A percentile compares a stretch with the other conserved stretches of the same genome.
phyloP scores from a whole-genome alignment of 2,797 vertebrate species.

The Synanceia verrucosa region DNA sequence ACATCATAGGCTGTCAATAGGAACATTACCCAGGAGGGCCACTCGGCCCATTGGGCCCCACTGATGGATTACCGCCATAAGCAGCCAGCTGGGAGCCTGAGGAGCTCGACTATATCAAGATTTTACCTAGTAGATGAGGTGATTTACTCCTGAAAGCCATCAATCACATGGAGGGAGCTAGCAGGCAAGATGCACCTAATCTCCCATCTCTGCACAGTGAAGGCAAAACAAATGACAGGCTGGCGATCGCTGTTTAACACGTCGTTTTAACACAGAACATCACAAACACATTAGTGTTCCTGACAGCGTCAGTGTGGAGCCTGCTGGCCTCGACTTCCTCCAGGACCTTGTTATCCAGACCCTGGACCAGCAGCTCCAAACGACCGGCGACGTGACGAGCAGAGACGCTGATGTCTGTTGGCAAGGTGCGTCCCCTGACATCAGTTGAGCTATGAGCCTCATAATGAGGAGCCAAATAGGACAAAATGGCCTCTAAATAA shows the following conservation, averaged over 20 bases:
- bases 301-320: conserved; percentile 7
- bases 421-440: conserved; percentile 46
- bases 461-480: conserved; percentile 77
- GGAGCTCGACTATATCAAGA: conserved; percentile 77
- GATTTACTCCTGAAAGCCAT: conserved; percentile 79
- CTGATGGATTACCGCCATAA: conserved; percentile 82
- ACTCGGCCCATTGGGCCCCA: conserved; percentile 76
- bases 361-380: conserved; percentile 25
- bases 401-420: conserved; percentile 8
- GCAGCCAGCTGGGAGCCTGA: conserved; percentile 74
- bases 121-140: conserved; percentile 81
- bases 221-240: conserved; percentile 38
- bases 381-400: conserved; percentile 33
- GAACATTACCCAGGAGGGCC: conserved; percentile 80
- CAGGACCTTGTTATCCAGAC: conserved; percentile 43
- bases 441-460: conserved; percentile 62
- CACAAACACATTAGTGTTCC: conserved; percentile 20
- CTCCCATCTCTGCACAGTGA: conserved; percentile 50
- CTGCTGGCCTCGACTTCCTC: conserved; percentile 13
- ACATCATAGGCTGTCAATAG: conserved; percentile 80
- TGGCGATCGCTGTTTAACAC: conserved; percentile 30
- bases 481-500: conserved; percentile 86
- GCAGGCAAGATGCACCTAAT: conserved; percentile 70
- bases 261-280: conserved; percentile 17
- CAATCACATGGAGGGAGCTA: conserved; percentile 67